These are phyloP conservation scores for Gortyna flavago DNA, from an alignment of 2,888 invertebrate species.

Conservation along the genomic window DNA sequence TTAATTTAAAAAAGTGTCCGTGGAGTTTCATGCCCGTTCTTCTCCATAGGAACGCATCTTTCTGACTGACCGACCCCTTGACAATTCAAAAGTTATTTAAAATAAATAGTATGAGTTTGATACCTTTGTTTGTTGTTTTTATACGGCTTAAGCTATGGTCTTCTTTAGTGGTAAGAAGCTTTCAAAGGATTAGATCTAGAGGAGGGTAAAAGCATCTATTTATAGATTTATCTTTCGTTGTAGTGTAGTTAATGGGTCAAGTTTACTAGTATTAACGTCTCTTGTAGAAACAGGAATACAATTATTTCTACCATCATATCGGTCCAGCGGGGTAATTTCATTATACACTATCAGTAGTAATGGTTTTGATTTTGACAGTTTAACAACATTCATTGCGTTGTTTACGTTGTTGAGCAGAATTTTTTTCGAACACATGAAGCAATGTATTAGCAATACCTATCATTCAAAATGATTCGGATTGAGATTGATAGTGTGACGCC, in stretches of 20 bases:
- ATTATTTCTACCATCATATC: neutral
- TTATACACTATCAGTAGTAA: no score
- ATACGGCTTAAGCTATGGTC: neutral
- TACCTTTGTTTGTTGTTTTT: conserved; percentile 3
- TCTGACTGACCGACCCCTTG: neutral
- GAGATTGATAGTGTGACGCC: no score
- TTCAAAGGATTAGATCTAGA: neutral
- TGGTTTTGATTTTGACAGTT: no score
- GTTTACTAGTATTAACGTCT: neutral
- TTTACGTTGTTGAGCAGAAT: no score
- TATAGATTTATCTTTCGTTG: neutral
- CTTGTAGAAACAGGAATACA: neutral
- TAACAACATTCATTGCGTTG: no score
- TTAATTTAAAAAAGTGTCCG: neutral
- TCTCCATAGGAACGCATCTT: neutral
- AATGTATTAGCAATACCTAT: no score
- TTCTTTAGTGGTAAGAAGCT: neutral
- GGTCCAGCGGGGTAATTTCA: no score
- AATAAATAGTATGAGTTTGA: neutral
- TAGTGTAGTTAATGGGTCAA: neutral
- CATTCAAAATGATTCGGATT: no score
- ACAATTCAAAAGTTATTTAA: neutral
- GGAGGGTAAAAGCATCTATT: neutral
- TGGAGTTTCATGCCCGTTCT: neutral
- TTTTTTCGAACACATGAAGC: no score